These are phyloP conservation scores for Brachionus asplanchnoidis DNA, from an alignment of 1,140 invertebrate species.

Conservation along the genomic window DNA sequence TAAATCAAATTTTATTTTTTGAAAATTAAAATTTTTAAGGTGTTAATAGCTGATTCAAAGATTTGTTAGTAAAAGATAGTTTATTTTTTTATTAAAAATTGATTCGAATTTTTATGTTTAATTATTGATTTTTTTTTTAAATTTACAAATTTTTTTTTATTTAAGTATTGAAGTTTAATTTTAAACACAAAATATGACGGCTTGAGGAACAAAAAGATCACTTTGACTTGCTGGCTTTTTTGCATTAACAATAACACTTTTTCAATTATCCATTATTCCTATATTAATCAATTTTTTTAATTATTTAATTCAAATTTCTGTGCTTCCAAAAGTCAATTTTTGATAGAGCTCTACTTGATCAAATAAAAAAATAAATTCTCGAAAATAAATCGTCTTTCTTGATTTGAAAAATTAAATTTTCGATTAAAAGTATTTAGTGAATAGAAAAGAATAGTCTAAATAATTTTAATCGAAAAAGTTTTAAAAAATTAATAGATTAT, in stretches of 20 bases:
- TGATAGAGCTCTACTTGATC: too few species aligned
- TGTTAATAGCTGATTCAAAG: not conserved
- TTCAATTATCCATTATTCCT: constrained; percentile 58
- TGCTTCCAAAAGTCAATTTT: not conserved
- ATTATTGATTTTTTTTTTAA: not conserved
- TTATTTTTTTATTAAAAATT: not conserved
- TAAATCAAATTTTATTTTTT: not conserved
- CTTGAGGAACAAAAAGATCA: not conserved
- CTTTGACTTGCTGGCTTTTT: not conserved
- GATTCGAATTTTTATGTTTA: not conserved
- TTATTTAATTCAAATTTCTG: not conserved
- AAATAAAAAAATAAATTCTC: too few species aligned
- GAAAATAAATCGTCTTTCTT: too few species aligned
- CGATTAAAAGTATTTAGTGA: too few species aligned
- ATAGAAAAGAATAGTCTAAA: too few species aligned
- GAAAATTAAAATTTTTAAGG: not conserved
- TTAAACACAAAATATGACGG: not conserved
- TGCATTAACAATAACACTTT: constrained; percentile 50
- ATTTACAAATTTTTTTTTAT: not conserved
- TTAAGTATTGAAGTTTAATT: not conserved
- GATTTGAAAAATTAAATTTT: not conserved
- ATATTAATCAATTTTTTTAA: not conserved
- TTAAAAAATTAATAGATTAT: too few species aligned
- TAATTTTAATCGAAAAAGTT: too few species aligned
- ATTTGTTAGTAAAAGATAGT: not conserved